Base-by-base conservation (phyloP, 2,797 vertebrate genomes). In the Ficedula albicollis region DNA sequence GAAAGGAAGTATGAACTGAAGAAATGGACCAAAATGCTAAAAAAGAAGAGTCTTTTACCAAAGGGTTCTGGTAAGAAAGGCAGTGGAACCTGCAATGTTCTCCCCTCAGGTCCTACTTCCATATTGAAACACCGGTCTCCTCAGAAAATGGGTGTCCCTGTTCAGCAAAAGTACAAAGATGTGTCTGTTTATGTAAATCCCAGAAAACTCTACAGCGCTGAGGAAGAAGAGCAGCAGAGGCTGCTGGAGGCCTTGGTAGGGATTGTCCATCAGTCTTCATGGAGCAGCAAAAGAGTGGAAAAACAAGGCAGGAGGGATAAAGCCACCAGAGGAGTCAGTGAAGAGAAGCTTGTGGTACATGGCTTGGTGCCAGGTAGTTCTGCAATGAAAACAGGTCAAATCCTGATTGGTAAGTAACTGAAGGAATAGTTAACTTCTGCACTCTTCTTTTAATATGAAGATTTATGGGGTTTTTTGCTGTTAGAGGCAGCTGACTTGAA, bases 131-230 rank as follows among this genome's bases (percentile, higher is more conserved):
- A 98, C 88, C 98, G 99, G 36, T 95, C 98, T 0, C 88, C 96
- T 39, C 98, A 98, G 80, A 98, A 98, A 91, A 95, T 93, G 6
- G 98, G 98, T 23, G 96, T 98, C 59, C 87, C 92, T 10, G 96
- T 98, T 20, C 98, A 98, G 83, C 98, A 98, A 6, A 98, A 91
- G 67, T 98, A 98, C 83, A 99, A 99, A 96, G 99, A 99, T 5
- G 98, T 99, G 13, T 98, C 91, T 10, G 96, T 99, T 73, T 99
- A 99, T 91, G 97, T 99, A 81, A 99, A 99, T 95, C 99, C 99
- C 32, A 99, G 98, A 96, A 98, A 98, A 36, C 97, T 99, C 8
- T 32, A 15, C 38, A 27, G 32, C 36, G 66, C 93, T 38, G 97
- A 96, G 2, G 79, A 96, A 9, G 97, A 97, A 19, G 89, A 97